phyloP scores from a whole-genome alignment of 2,888 invertebrate species.

The Latrodectus hesperus region DNA sequence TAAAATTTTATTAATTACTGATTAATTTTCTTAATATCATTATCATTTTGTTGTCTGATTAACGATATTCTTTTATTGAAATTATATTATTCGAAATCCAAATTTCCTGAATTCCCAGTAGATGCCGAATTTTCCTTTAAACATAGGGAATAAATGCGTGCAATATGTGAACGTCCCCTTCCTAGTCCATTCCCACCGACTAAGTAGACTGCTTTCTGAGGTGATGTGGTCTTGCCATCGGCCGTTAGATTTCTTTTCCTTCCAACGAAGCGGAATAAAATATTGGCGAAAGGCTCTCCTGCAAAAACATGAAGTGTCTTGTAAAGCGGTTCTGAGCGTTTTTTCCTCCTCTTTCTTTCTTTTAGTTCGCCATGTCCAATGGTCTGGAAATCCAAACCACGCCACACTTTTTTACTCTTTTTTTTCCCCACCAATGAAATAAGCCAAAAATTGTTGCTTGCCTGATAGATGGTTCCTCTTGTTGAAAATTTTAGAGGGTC shows the following conservation, averaged over 20 bases:
- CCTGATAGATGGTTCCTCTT: constrained; percentile 58
- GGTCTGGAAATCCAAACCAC: constrained; percentile 52
- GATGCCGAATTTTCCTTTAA: too few species aligned
- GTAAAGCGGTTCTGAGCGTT: constrained; percentile 47
- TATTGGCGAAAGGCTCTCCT: constrained; percentile 57
- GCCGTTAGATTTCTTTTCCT: constrained; percentile 60
- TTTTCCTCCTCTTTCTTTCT: constrained; percentile 20
- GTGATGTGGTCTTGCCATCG: constrained; percentile 57
- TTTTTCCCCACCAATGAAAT: constrained; percentile 31
- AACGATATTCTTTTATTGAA: too few species aligned
- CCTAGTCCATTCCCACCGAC: constrained; percentile 3
- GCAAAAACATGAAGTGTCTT: constrained; percentile 68
- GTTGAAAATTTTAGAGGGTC: constrained; percentile 37
- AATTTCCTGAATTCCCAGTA: too few species aligned
- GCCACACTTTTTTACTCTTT: constrained; percentile 22
- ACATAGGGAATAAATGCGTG: neutral
- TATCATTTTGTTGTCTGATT: too few species aligned
- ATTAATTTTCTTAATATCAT: too few species aligned
- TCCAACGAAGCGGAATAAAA: constrained; percentile 62
- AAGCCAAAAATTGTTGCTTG: constrained; percentile 57
- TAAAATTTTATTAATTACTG: too few species aligned
- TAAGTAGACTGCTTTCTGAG: constrained; percentile 31
- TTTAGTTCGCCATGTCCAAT: constrained; percentile 46
- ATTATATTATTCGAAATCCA: too few species aligned
- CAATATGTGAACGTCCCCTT: constrained; percentile 42